These are phyloP conservation scores for Rhincodon typus DNA, from an alignment of 2,797 vertebrate species.

Conservation along the genomic window DNA sequence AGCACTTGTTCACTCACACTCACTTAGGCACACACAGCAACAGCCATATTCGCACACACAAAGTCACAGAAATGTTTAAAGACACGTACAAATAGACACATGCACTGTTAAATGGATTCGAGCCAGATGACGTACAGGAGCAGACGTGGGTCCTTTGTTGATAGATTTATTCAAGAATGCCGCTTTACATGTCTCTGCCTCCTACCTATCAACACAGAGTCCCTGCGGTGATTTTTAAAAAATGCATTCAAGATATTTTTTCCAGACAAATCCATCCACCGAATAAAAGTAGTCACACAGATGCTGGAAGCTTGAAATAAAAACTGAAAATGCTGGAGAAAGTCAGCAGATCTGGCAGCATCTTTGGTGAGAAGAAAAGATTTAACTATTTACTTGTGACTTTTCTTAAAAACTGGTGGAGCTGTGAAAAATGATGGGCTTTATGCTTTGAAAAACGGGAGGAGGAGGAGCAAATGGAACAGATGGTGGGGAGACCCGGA, in stretches of 20 bases:
- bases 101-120: neutral
- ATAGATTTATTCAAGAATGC: neutral
- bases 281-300: too few species aligned
- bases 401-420: too few species aligned
- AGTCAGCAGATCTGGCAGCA: too few species aligned
- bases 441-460: too few species aligned
- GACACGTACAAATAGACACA: neutral
- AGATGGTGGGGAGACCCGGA: too few species aligned
- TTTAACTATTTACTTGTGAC: too few species aligned
- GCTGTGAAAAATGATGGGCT: too few species aligned
- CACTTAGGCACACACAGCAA: neutral
- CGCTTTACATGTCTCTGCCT: neutral
- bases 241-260: neutral
- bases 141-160: neutral
- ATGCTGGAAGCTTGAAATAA: too few species aligned
- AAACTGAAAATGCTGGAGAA: too few species aligned
- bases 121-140: neutral
- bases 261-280: neutral
- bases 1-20: neutral
- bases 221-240: neutral
- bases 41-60: neutral
- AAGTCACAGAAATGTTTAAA: neutral
- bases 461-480: too few species aligned
- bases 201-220: neutral
- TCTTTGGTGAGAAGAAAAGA: too few species aligned